phyloP scores from a whole-genome alignment of 2,113 vertebrate species.

The Odocoileus hemionus region DNA sequence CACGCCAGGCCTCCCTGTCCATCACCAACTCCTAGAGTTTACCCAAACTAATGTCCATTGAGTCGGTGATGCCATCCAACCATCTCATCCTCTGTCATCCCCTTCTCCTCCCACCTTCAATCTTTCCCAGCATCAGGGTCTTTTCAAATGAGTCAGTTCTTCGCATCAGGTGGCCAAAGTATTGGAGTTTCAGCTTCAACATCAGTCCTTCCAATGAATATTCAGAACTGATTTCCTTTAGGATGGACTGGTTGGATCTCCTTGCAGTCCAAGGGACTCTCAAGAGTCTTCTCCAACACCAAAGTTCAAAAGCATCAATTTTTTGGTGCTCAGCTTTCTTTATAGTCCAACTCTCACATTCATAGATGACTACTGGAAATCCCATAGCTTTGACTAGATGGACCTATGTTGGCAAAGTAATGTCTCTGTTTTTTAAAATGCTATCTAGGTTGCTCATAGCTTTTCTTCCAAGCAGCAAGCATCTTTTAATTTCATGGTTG shows the following conservation, averaged over 20 bases:
- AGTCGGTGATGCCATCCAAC: neutral
- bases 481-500: neutral
- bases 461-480: neutral
- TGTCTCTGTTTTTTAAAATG: neutral
- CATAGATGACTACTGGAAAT: neutral
- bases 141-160: neutral
- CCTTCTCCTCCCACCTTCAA: neutral
- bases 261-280: neutral
- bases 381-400: neutral
- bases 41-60: neutral
- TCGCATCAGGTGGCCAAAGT: neutral
- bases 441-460: neutral
- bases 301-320: neutral
- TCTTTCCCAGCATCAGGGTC: neutral
- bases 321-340: rapidly evolving
- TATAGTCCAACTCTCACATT: neutral
- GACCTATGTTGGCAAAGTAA: neutral
- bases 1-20: neutral
- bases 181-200: neutral
- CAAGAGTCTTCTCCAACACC: neutral
- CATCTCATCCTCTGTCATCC: neutral
- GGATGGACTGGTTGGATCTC: neutral
- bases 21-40: neutral
- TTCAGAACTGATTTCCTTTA: neutral
- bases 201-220: neutral